Percentiles rank a stretch among this genome's conserved stretches.
Evolutionary conservation across 37 sponge, comb jelly and placozoan species (phyloP).

Genomic region (Oopsacas minuta): DNA sequence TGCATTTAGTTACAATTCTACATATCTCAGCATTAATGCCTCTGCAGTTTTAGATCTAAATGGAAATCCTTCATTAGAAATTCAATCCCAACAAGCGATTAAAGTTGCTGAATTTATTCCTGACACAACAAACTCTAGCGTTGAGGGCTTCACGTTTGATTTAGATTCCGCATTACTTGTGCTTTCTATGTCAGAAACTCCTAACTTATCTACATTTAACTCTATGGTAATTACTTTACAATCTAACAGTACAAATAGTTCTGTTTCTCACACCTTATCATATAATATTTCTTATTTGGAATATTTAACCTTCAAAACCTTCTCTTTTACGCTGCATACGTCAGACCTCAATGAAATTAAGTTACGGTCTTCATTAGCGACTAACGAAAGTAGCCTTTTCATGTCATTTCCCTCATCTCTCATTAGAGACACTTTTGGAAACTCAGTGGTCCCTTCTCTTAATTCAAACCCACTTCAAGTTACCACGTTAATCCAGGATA

Average conservation of each 20-base stretch:
- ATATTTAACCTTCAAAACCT: conserved; percentile 20
- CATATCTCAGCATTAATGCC: conserved; percentile 34
- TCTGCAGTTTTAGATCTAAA: conserved; percentile 36
- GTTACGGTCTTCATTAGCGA: conserved; percentile 35
- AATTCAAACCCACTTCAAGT: background rate
- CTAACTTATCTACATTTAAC: conserved; percentile 48
- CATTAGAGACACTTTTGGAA: conserved; percentile 31
- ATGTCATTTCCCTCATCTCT: conserved; percentile 30
- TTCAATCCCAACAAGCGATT: conserved; percentile 21
- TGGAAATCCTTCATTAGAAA: conserved; percentile 26
- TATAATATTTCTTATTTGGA: background rate
- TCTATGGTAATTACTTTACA: conserved; percentile 40
- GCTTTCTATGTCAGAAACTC: conserved; percentile 48
- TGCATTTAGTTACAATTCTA: conserved; percentile 18
- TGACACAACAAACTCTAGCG: conserved; percentile 34
- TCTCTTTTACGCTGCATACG: conserved; percentile 28
- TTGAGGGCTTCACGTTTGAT: conserved; percentile 27
- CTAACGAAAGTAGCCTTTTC: conserved; percentile 26
- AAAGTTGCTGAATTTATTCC: conserved; percentile 25
- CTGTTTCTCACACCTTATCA: conserved; percentile 9
- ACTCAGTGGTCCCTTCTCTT: conserved; percentile 27
- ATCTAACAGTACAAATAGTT: background rate
- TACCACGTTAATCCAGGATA: conserved; percentile 25
- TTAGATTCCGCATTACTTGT: conserved; percentile 38
- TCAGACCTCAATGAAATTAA: conserved; percentile 55